A percentile compares a stretch with the other conserved stretches of the same genome.
Conservation (phyloP, 2,797 vertebrate genomes). For the Chrysocyon brachyurus region DNA sequence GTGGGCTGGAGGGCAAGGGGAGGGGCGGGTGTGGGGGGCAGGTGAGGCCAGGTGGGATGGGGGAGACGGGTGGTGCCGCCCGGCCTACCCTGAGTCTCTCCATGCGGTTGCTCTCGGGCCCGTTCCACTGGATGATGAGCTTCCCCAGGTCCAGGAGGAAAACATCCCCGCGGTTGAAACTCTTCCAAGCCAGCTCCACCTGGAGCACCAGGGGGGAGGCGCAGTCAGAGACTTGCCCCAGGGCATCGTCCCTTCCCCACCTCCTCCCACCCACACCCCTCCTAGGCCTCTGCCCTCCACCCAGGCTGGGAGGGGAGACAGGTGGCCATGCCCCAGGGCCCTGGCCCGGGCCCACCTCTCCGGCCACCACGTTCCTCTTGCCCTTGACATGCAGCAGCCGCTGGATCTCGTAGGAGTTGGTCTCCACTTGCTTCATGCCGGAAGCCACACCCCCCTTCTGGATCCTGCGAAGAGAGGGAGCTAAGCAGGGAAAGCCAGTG, state of each 20-base stretch:
- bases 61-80: too few species aligned
- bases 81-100: slow-evolving; percentile 91
- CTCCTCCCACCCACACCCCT: background rate
- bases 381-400: slow-evolving; percentile 94
- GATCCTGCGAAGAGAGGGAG: slow-evolving; percentile 83
- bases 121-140: slow-evolving; percentile 94
- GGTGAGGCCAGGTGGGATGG: background rate
- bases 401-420: slow-evolving; percentile 90
- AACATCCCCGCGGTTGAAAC: slow-evolving; percentile 93
- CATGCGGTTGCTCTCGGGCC: slow-evolving; percentile 91
- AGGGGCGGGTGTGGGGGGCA: background rate
- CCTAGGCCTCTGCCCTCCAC: background rate
- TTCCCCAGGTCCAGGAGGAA: slow-evolving; percentile 94
- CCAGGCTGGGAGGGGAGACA: background rate
- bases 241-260: background rate
- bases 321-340: background rate
- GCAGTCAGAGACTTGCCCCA: background rate
- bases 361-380: slow-evolving; percentile 91
- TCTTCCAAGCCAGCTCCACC: slow-evolving; percentile 94
- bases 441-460: slow-evolving; percentile 92
- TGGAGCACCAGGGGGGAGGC: slow-evolving; percentile 64
- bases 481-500: background rate
- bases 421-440: slow-evolving; percentile 93
- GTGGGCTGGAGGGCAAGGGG: rapidly evolving
- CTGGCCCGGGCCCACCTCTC: slow-evolving; percentile 89